Evolutionary conservation across 2,113 vertebrate species (phyloP), one percentile per base, ranked within the genome.

Genomic region (Laterallus jamaicensis): DNA sequence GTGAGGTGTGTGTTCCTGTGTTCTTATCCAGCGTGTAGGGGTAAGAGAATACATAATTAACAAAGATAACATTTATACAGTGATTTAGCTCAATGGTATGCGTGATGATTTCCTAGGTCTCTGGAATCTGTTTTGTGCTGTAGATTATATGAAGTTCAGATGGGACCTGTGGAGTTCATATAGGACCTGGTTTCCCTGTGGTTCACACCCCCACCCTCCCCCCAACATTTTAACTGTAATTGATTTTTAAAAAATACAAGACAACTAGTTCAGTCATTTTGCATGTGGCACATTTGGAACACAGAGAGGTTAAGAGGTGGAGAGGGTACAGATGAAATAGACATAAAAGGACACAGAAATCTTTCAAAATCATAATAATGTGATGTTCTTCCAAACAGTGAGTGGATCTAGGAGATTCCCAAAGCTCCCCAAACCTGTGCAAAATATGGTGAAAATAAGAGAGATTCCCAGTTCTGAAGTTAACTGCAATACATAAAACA

Each of bases 1-100:
- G 54, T 17, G 66, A 82, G 87, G 54, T 81, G 77, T 91, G 81
- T 50, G 76, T 74, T 95, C 92, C 94, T 83, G 80, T 81, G n/a
- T 56, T 50, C 68, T 73, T 75, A 71, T 26, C 76, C 66, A 40
- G 54, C 37, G 21, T 56, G 35, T 37, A 67, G n/a, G 8, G 15
- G 35, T 19, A 56, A 76, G 44, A 44, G 58, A 78, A 62, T 10
- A 77, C 96, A 77, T 8, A 56, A 62, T 75, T 81, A 86, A 87
- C 8, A 10, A 47, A 88, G 85, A 80, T 52, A 88, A 88, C 31
- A 26, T 79, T 91, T 80, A 47, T 66, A 71, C 17, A 67, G 55
- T 93, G 85, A 94, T 64, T 95, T 79, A 90, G 32, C 68, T 88
- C 60, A 19, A 25, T 39, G 82, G 84, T 62, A 76, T 84, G 77